phyloP scores from a whole-genome alignment of 2,888 invertebrate species.

The Hemaris fuciformis region DNA sequence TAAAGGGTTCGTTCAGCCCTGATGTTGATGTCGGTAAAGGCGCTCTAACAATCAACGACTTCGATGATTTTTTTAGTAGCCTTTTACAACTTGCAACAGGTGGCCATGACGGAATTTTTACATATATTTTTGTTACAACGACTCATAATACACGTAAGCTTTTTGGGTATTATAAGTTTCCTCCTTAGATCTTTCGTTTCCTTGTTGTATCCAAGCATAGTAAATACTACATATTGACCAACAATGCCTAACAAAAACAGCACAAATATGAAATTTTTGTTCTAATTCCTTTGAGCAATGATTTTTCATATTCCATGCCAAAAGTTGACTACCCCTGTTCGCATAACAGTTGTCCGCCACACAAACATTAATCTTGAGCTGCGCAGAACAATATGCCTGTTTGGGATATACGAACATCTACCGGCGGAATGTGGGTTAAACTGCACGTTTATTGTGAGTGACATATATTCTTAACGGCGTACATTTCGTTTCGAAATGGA shows the following conservation, averaged over 20 bases:
- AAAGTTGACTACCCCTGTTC: conserved; percentile 30
- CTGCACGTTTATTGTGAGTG: conserved; percentile 52
- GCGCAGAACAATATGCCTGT: conserved; percentile 22
- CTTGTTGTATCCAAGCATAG: too few relatives aligned
- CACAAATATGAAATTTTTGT: neutral
- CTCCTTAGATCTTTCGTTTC: too few relatives aligned
- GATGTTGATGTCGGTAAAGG: too few relatives aligned
- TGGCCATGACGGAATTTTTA: too few relatives aligned
- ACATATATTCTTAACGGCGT: conserved; percentile 7
- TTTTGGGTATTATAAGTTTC: too few relatives aligned
- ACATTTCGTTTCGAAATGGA: neutral
- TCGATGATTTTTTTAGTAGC: too few relatives aligned
- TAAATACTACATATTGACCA: too few relatives aligned
- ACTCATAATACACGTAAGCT: too few relatives aligned
- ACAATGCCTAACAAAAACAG: neutral
- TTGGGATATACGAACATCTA: conserved; percentile 40
- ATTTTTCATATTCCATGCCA: neutral
- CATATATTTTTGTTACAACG: too few relatives aligned
- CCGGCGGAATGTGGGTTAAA: conserved; percentile 50
- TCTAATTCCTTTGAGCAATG: neutral
- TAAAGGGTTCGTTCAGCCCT: too few relatives aligned
- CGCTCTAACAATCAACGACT: too few relatives aligned
- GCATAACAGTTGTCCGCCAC: conserved; percentile 17
- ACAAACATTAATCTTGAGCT: conserved; percentile 22
- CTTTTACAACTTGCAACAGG: too few relatives aligned